A percentile compares a stretch with the other conserved stretches of the same genome.
These are phyloP conservation scores for Patella caerulea DNA, from an alignment of 2,888 invertebrate species.

Conservation along the genomic window DNA sequence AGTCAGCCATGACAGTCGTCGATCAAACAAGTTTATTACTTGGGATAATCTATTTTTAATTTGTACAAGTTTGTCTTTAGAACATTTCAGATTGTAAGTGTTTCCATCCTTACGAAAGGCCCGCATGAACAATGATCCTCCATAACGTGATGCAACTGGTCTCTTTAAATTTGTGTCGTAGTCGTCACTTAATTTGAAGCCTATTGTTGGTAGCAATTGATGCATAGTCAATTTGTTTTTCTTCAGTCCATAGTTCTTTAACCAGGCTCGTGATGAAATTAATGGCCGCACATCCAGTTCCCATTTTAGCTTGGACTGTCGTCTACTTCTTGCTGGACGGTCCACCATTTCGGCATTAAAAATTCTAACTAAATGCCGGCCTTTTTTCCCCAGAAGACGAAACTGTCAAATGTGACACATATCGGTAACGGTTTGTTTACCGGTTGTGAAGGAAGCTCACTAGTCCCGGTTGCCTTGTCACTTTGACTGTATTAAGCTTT, in stretches of 20 bases:
- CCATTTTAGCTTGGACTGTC: slow-evolving; percentile 47
- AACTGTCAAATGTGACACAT: slow-evolving; percentile 3
- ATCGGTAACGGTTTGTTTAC: neutral
- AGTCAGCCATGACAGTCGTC: slow-evolving; percentile 70
- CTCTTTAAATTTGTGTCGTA: slow-evolving; percentile 62
- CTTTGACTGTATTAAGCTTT: neutral
- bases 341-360: neutral
- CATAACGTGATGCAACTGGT: slow-evolving; percentile 68
- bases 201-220: slow-evolving; percentile 65
- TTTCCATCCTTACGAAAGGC: slow-evolving; percentile 63
- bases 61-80: slow-evolving; percentile 63
- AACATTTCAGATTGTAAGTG: slow-evolving; percentile 68
- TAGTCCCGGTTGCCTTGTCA: neutral
- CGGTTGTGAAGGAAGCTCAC: neutral
- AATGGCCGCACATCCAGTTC: slow-evolving; percentile 64
- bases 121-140: slow-evolving; percentile 59
- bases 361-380: no score
- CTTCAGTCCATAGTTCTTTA: slow-evolving; percentile 67
- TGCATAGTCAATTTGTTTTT: slow-evolving; percentile 63
- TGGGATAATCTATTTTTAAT: slow-evolving; percentile 62
- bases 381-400: neutral
- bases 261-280: slow-evolving; percentile 66
- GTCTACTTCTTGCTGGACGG: neutral
- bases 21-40: slow-evolving; percentile 62
- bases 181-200: slow-evolving; percentile 70